A percentile compares a stretch with the other conserved stretches of the same genome.
These are phyloP conservation scores for Euthynnus affinis DNA, from an alignment of 2,797 vertebrate species.

Conservation along the genomic window DNA sequence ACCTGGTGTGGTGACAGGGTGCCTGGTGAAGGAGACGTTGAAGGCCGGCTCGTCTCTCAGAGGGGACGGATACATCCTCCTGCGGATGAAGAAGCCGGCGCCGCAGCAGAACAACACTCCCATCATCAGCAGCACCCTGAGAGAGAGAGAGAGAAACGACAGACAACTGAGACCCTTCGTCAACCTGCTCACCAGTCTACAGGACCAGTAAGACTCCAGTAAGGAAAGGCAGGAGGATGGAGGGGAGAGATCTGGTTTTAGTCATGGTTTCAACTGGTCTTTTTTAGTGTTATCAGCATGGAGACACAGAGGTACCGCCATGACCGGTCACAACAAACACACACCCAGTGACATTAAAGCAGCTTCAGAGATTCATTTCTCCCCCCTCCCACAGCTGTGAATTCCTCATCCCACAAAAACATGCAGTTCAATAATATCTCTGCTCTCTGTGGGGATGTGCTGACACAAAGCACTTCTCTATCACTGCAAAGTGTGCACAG, in stretches of 20 bases:
- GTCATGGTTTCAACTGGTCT: neutral
- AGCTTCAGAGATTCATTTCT: neutral
- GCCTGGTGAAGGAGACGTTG: conserved; percentile 96
- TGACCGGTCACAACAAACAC: neutral
- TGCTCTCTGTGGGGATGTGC: neutral
- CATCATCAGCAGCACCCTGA: conserved; percentile 98
- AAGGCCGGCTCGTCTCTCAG: conserved; percentile 94
- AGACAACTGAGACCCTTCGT: neutral
- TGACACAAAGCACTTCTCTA: neutral
- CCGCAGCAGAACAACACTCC: conserved; percentile 96
- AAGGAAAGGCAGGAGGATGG: neutral
- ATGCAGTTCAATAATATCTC: neutral
- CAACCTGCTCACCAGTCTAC: neutral
- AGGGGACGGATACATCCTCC: conserved; percentile 93
- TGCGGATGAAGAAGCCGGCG: conserved; percentile 95
- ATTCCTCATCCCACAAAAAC: neutral
- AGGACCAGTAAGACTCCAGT: too few relatives aligned
- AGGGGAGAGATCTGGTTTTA: neutral
- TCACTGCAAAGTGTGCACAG: neutral
- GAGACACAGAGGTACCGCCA: neutral
- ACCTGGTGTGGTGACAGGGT: conserved; percentile 91
- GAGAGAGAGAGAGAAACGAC: conserved; percentile 21
- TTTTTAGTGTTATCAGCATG: neutral
- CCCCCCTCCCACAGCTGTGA: neutral
- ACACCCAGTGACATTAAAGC: neutral